phyloP scores from a whole-genome alignment of 1,140 invertebrate genomes.

The Amphibalanus amphitrite region DNA sequence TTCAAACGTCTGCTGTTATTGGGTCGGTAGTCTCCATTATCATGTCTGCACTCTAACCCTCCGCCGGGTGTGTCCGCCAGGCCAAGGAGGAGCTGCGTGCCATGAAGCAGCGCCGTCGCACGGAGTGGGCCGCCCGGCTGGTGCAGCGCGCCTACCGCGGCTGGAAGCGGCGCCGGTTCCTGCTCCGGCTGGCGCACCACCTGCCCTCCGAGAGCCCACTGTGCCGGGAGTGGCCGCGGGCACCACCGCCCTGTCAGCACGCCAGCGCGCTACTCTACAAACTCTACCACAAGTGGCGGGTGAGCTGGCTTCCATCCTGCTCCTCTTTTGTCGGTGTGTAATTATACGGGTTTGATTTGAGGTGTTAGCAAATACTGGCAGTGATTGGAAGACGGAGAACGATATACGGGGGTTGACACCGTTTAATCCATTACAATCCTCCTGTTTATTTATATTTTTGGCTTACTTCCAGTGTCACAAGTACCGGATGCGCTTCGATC shows the following conservation, averaged over 20 bases:
- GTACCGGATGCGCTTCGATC: slow-evolving; percentile 59
- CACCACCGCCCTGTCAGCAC: slow-evolving; percentile 39
- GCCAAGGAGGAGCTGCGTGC: slow-evolving; percentile 14
- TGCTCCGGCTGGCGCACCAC: slow-evolving; percentile 40
- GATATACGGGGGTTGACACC: no score
- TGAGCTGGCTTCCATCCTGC: no score
- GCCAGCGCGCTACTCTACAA: slow-evolving; percentile 45
- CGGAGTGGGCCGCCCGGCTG: slow-evolving; percentile 45
- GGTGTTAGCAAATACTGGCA: no score
- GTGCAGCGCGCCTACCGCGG: slow-evolving; percentile 33
- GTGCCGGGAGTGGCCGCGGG: slow-evolving; percentile 49
- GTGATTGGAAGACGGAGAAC: no score
- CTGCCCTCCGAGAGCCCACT: slow-evolving; percentile 53
- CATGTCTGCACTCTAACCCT: no score
- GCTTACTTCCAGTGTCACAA: slow-evolving; percentile 42
- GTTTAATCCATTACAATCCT: no score
- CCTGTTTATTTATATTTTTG: slow-evolving; percentile 3
- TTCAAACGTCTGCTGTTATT: no score
- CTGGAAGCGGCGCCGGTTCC: slow-evolving; percentile 44
- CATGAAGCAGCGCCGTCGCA: slow-evolving; percentile 29
- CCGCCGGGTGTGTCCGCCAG: no score
- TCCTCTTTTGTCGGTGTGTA: no score
- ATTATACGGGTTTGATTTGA: no score
- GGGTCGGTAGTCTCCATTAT: no score
- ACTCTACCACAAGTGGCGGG: slow-evolving; percentile 67